phyloP scores from a whole-genome alignment of 1,140 invertebrate genomes.

The Elysia chlorotica region DNA sequence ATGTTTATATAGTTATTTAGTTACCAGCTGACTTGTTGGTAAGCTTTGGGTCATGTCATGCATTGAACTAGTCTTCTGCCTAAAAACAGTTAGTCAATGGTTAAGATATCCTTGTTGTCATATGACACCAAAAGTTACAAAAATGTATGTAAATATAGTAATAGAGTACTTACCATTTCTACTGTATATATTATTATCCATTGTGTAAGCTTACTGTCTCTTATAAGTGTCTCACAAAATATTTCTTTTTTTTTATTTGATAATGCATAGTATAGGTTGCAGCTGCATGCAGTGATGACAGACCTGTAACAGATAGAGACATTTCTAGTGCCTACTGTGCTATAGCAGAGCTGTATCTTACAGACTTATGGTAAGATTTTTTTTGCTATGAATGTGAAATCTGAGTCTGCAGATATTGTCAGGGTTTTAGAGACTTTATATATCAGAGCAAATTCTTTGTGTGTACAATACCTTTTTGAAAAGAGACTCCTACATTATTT shows the following conservation, averaged over 20 bases:
- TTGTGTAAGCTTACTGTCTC: too few relatives aligned
- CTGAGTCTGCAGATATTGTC: too few relatives aligned
- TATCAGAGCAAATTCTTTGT: too few relatives aligned
- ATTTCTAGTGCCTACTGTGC: constrained; percentile 62
- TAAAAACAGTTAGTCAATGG: background rate
- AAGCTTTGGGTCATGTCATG: background rate
- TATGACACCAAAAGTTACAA: background rate
- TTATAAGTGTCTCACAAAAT: too few relatives aligned
- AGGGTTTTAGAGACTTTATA: too few relatives aligned
- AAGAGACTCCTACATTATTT: background rate
- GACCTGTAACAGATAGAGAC: constrained; percentile 40
- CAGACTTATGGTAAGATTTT: constrained; percentile 58
- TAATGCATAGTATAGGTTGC: constrained; percentile 40
- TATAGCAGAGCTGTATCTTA: constrained; percentile 64
- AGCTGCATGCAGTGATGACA: constrained; percentile 38
- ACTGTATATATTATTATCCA: background rate
- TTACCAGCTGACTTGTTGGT: background rate
- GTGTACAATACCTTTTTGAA: background rate
- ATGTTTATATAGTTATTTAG: background rate
- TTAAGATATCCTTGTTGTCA: background rate
- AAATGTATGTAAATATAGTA: background rate
- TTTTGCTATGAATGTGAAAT: too few relatives aligned
- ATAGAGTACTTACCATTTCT: background rate
- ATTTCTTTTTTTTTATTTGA: too few relatives aligned
- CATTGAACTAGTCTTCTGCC: background rate